Evolutionary conservation across 35 echinoderm and acorn worm species (phyloP).

Genomic region (Antedon bifida): DNA sequence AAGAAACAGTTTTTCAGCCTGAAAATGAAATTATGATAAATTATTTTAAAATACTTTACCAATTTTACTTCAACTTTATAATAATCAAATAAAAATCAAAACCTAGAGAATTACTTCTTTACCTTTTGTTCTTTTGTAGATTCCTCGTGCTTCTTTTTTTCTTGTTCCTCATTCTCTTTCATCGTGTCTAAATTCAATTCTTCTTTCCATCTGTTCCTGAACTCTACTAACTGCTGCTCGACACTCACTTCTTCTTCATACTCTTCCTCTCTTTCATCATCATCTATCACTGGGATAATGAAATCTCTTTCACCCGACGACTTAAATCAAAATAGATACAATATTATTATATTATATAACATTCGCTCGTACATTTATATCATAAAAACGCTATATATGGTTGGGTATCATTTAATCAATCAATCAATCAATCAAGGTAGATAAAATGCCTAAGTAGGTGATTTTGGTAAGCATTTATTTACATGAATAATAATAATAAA

Average conservation of each 20-base stretch:
- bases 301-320: background rate
- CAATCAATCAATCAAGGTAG: too few species aligned
- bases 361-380: too few species aligned
- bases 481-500: too few species aligned
- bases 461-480: too few species aligned
- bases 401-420: too few species aligned
- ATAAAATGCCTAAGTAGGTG: too few species aligned
- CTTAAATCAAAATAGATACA: background rate
- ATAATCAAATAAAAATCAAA: too few species aligned
- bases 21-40: conserved; percentile 2
- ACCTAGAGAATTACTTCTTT: too few species aligned
- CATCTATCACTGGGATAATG: conserved; percentile 5
- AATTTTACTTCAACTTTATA: too few species aligned
- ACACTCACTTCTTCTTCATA: conserved; percentile 28
- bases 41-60: background rate
- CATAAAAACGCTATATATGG: too few species aligned
- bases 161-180: background rate
- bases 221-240: conserved; percentile 51
- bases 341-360: too few species aligned
- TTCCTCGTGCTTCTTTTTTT: conserved; percentile 6
- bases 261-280: conserved; percentile 43
- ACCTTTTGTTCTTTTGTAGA: conserved; percentile 5
- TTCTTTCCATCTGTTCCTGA: conserved; percentile 65
- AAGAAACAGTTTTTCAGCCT: conserved; percentile 75
- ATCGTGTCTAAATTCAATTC: conserved; percentile 25